Percentiles rank a stretch among this genome's conserved stretches.
phyloP scores from a whole-genome alignment of 2,797 vertebrate genomes.

The Crenichthys baileyi region DNA sequence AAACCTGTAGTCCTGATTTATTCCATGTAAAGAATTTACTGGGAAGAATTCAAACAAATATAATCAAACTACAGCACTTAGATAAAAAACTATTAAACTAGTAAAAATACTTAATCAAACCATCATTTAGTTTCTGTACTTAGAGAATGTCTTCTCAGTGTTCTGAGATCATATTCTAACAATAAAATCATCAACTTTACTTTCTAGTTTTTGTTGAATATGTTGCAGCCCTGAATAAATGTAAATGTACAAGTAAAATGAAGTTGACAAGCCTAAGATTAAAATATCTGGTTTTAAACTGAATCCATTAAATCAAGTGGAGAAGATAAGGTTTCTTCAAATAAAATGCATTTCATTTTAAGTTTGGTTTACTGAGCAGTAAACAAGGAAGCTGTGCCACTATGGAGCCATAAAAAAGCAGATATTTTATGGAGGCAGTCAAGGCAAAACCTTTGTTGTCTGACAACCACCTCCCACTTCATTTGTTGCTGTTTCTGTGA shows the following conservation, averaged over 20 bases:
- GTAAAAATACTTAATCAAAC: neutral
- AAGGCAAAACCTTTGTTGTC: slow-evolving; percentile 29
- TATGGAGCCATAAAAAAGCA: neutral
- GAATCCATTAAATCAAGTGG: neutral
- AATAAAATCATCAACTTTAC: neutral
- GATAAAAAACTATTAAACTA: too few species aligned
- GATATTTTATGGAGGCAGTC: neutral
- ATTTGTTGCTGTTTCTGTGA: slow-evolving; percentile 21
- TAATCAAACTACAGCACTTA: too few species aligned
- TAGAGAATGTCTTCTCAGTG: neutral
- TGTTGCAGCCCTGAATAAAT: neutral
- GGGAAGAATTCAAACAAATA: too few species aligned
- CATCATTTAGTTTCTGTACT: neutral
- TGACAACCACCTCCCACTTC: slow-evolving; percentile 7
- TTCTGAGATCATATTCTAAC: too few species aligned
- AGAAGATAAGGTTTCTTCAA: neutral
- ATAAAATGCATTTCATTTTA: neutral
- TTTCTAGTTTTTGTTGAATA: neutral
- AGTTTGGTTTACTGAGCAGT: neutral
- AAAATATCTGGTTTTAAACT: neutral
- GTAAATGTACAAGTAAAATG: neutral
- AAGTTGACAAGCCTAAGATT: neutral
- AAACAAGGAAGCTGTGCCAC: neutral
- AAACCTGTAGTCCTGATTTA: too few species aligned
- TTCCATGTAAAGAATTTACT: too few species aligned